Evolutionary conservation across 2,113 vertebrate species (phyloP), one percentile per base, ranked within the genome.

Genomic region (Eudorcas thomsonii): DNA sequence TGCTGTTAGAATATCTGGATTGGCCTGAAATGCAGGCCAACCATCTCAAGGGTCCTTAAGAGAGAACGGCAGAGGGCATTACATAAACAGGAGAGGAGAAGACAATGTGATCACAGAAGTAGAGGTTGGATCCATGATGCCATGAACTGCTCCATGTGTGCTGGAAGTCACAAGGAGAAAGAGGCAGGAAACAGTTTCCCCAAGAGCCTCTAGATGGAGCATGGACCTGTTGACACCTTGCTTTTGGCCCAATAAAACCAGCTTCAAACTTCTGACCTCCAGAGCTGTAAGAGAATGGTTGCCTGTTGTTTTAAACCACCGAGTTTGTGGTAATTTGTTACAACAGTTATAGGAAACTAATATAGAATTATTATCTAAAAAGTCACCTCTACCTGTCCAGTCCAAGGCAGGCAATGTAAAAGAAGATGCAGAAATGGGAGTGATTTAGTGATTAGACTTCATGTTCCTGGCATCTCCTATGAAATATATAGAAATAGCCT

Each of bases 401-500:
- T 52, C 45, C 26, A 30, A 59, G 59, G 48, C 39, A 43, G n/a
- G 45, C 33, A 90, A 90, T 74, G 80, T 71, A 67, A 91, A 95
- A 90, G 78, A 94, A 97, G 67, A 83, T 92, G 62, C 64, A 74
- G 84, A 84, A 74, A 96, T 30, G 86, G 12, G 48, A 36, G 64
- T 52, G 71, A 71, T 57, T 83, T 85, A 82, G 36, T 59, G 74
- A 48, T 54, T 86, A 83, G 33, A 83, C 62, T 16, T 92, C 78
- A 54, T 13, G n/a, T 64, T 95, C 30, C 82, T 80, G 59, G 55
- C 8, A 14, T 93, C 96, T 83, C 48, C 50, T 64, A 50, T 3
- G 3, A 88, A 78, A 91, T 77, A 86, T 36, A 39, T 26, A 89
- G 50, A 94, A 87, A 93, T 84, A 95, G 36, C 62, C 59, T 86